These are phyloP conservation scores for Ceraclea dissimilis DNA, from an alignment of 2,888 invertebrate species.

Conservation along the genomic window DNA sequence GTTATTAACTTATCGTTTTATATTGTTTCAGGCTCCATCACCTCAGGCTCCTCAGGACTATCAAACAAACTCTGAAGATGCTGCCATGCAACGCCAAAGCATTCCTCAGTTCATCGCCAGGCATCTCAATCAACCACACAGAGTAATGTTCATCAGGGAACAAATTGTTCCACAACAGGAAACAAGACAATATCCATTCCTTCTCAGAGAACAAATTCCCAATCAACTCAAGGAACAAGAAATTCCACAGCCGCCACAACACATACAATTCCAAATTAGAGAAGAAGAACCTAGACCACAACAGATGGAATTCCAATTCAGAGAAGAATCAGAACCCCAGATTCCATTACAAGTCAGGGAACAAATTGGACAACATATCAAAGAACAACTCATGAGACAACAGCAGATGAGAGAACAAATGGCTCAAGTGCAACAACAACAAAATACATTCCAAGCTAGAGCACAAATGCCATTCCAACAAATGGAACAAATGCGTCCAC, in stretches of 20 bases:
- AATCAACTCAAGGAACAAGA: constrained; percentile 10
- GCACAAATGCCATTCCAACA: constrained; percentile 27
- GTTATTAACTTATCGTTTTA: too few relatives aligned
- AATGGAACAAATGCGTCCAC: constrained; percentile 26
- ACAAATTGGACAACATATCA: constrained; percentile 17
- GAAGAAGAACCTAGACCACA: constrained; percentile 10
- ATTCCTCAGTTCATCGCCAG: constrained; percentile 13
- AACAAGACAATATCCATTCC: constrained; percentile 11
- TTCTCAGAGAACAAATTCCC: constrained; percentile 7
- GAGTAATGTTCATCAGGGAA: constrained; percentile 8
- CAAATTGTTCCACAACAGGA: constrained; percentile 10
- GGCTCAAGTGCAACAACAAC: constrained; percentile 25
- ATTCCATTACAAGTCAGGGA: constrained; percentile 7
- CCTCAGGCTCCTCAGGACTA: constrained; percentile 22
- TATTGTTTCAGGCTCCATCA: constrained; percentile 24
- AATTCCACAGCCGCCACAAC: constrained; percentile 1
- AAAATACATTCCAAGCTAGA: constrained; percentile 27
- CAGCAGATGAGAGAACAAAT: constrained; percentile 31
- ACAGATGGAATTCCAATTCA: constrained; percentile 7
- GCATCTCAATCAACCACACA: constrained; percentile 3
- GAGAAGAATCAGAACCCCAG: constrained; percentile 1
- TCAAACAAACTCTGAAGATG: constrained; percentile 12
- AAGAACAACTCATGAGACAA: constrained; percentile 26
- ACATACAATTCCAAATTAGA: constrained; percentile 5
- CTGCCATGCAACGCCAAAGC: constrained; percentile 9